phyloP scores from a whole-genome alignment of 2,113 vertebrate genomes.

The Agelaius phoeniceus region DNA sequence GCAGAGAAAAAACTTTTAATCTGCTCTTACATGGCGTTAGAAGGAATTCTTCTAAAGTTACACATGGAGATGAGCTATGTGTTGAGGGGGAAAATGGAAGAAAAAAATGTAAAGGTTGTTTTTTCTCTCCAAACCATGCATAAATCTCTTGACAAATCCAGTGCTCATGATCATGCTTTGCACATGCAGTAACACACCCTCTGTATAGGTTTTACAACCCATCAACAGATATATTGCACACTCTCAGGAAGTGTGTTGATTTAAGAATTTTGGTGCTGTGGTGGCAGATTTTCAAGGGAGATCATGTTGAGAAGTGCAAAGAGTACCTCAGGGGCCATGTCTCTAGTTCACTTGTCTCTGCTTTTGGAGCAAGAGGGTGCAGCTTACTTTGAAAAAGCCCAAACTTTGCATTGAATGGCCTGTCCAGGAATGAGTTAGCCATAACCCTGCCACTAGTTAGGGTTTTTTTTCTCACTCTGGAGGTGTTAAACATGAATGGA shows the following conservation, averaged over 20 bases:
- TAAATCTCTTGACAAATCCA: neutral
- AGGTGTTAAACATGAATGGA: neutral
- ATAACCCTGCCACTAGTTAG: neutral
- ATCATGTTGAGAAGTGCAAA: neutral
- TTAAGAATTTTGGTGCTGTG: neutral
- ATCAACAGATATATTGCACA: neutral
- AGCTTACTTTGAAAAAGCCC: neutral
- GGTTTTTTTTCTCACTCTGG: neutral
- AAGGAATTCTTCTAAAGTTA: neutral
- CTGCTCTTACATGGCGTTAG: rapidly evolving
- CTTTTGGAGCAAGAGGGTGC: neutral
- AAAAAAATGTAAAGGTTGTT: rapidly evolving
- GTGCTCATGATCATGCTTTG: neutral
- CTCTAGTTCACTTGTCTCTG: neutral
- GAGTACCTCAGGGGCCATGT: rapidly evolving
- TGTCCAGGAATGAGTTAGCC: neutral
- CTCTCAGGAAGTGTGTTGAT: neutral
- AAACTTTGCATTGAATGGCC: neutral
- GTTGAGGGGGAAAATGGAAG: rapidly evolving
- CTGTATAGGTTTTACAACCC: neutral
- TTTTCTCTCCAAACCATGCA: neutral
- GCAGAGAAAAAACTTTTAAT: neutral
- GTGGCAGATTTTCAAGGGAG: neutral
- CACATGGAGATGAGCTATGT: neutral
- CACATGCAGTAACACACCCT: rapidly evolving